These are phyloP conservation scores for Bungarus multicinctus DNA, from an alignment of 2,113 vertebrate species.

Conservation along the genomic window DNA sequence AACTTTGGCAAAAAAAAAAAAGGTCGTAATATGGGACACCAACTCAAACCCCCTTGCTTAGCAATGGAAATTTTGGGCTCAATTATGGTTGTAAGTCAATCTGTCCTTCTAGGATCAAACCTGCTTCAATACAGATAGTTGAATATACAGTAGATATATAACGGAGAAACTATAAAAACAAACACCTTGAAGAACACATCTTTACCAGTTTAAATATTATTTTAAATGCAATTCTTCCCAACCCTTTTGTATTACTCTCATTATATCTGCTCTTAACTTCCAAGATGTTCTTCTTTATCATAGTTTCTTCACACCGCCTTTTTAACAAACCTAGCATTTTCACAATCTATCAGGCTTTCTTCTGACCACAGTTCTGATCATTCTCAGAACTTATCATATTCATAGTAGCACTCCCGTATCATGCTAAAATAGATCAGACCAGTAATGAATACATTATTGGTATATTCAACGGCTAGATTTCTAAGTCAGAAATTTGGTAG, in stretches of 20 bases:
- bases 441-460: neutral
- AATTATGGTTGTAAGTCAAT: neutral
- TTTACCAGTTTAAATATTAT: neutral
- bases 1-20: neutral
- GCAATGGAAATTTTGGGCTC: neutral
- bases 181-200: neutral
- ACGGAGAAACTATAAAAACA: neutral
- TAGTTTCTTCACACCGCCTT: neutral
- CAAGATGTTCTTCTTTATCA: neutral
- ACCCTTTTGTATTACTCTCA: too few relatives aligned
- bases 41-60: neutral
- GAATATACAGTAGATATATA: neutral
- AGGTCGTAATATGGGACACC: neutral
- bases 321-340: neutral
- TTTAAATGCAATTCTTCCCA: neutral
- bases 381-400: neutral
- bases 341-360: neutral
- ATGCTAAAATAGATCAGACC: neutral
- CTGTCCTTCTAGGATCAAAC: neutral
- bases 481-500: neutral
- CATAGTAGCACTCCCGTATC: neutral
- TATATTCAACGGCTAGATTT: neutral
- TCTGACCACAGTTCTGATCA: neutral
- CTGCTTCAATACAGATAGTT: too few relatives aligned
- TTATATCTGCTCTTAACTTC: neutral